Evolutionary conservation across 2,113 vertebrate species (phyloP), one percentile per base, ranked within the genome.

Genomic region (Nicator chloris): DNA sequence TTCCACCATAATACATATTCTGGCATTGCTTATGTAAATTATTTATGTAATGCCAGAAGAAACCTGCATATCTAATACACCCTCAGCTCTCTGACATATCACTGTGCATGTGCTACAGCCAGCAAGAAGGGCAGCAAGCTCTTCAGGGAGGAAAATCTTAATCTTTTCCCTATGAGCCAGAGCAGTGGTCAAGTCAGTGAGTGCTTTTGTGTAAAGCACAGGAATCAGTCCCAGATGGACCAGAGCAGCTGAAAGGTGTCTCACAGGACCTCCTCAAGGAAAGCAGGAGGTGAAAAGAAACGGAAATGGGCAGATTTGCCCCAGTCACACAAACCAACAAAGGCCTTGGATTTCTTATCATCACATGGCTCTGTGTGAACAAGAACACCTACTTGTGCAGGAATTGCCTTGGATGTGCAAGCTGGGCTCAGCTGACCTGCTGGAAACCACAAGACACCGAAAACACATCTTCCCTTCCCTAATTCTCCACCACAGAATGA

Each of bases 121-220:
- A 18, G 35, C 1, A 1, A 28, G 23, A 68, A 88, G 35, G 35
- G n/a, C 11, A 56, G 33, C 26, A 27, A 37, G 31, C 3, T 50
- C 17, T 28, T 4, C 2, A 3, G 20, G 56, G 18, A 64, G 16
- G 14, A 26, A 84, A 80, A 60, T 1, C 7, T 21, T 15, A n/a
- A n/a, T n/a, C n/a, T n/a, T n/a, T 10, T 44, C 40, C 37, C 59
- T 37, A 5, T 2, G 24, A 87, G 42, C 27, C 65, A 84, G 28
- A 47, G 9, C 49, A 35, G 10, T 0, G 39, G 3, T 13, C 4
- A 21, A 51, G 51, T 1, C 5, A 72, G 51, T 1, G 39, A 54
- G 0, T 14, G 44, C 24, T 63, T 35, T 19, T 24, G 33, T 40
- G 30, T 21, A 11, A 65, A 63, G 53, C 57, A 22, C 30, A 54